These are phyloP conservation scores for Connochaetes taurinus DNA, from an alignment of 2,113 vertebrate species.

Conservation along the genomic window DNA sequence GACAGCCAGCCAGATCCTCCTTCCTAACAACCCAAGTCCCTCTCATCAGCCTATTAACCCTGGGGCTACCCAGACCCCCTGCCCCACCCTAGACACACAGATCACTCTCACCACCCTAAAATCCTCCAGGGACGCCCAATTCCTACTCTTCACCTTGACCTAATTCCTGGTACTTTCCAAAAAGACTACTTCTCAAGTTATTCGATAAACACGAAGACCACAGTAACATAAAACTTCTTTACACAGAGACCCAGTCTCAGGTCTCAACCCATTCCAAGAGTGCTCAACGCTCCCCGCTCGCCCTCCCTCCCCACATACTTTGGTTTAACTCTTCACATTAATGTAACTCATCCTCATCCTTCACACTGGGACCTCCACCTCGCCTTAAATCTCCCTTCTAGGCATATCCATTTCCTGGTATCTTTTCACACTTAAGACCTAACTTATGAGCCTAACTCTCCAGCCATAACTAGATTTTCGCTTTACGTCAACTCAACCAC, in stretches of 20 bases:
- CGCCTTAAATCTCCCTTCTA: background rate
- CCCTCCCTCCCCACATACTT: background rate
- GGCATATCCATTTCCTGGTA: background rate
- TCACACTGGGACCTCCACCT: background rate
- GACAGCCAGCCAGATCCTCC: background rate
- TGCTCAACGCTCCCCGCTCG: background rate
- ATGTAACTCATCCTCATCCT: background rate
- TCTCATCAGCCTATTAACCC: background rate
- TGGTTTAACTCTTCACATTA: background rate
- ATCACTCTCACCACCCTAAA: background rate
- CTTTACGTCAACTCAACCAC: background rate
- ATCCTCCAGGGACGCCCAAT: background rate
- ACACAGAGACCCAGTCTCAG: background rate
- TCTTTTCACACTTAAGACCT: background rate
- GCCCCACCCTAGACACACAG: background rate
- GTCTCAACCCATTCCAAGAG: background rate
- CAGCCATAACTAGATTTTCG: background rate
- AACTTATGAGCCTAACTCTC: background rate
- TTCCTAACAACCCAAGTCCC: background rate
- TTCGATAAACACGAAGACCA: background rate
- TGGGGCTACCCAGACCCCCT: background rate
- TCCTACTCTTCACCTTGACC: slow-evolving; percentile 18
- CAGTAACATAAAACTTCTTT: background rate
- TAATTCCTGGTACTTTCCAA: background rate
- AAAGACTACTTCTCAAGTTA: background rate